Evolutionary conservation across 1,140 invertebrate species (phyloP), one percentile per base, ranked within the genome.

Genomic region (Drosophila seguyi): DNA sequence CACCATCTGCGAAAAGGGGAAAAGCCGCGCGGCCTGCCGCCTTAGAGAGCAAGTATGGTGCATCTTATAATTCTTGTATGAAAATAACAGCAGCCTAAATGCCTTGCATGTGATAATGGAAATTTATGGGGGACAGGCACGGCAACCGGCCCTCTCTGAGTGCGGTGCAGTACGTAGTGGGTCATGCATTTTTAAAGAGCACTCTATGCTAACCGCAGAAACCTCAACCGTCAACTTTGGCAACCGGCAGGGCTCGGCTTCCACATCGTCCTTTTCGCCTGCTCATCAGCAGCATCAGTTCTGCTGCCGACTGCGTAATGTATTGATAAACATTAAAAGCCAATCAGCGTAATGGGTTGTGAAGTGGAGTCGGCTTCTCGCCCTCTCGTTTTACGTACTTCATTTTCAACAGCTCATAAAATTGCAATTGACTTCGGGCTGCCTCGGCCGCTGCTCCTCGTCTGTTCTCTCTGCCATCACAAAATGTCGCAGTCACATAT

Each of bases 251-350:
- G 31, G 47, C 36, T 52, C 41, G n/a, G n/a, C n/a, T 20, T 56
- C 13, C 25, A 20, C 14, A 6, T n/a, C 11, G 38, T 65, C 67
- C 34, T 55, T 45, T 62, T 52, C 18, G 22, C 29, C 38, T 38
- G 66, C 52, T 60, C 55, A 73, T 56, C 59, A 38, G n/a, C 22
- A 44, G 20, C 36, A 44, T 50, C 52, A 56, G 39, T 41, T 27
- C 73, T 66, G 52, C 50, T 58, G 42, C 56, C 47, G 79, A 76
- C 67, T 83, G 67, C 68, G 76, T 78, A 80, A 87, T 84, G 73
- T 87, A 87, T 87, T 87, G 84, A 87, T 88, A 90, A 88, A 88
- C 84, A 88, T 87, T 87, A 88, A 87, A 87, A 87, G 84, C 84
- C 84, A 87, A 87, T 87, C 84, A 87, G 81, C 81, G 84, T 87